phyloP scores from a whole-genome alignment of 1,140 invertebrate species.

The Ostrea edulis region DNA sequence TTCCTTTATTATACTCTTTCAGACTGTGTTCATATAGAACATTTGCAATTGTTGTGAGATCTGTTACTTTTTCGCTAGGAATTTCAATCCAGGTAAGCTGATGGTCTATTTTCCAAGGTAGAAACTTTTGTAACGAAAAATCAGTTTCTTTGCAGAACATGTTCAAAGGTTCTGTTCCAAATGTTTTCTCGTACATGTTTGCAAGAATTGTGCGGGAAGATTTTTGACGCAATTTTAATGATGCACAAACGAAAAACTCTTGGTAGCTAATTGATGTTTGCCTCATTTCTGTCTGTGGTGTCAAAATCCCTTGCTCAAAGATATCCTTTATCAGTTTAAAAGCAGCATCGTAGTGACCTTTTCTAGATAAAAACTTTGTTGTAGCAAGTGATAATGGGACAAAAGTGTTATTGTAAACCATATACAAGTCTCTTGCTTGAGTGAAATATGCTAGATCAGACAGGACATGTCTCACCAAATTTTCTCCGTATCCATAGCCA shows the following conservation, averaged over 20 bases:
- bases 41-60: neutral
- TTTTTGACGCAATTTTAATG: neutral
- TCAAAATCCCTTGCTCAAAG: neutral
- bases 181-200: neutral
- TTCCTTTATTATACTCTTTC: neutral
- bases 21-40: neutral
- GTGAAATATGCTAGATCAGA: neutral
- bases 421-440: neutral
- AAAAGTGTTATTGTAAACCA: neutral
- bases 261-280: neutral
- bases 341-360: neutral
- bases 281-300: neutral
- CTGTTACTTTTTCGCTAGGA: neutral
- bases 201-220: neutral
- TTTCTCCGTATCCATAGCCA: neutral
- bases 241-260: neutral
- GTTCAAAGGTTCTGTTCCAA: neutral
- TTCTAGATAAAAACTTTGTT: neutral
- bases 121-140: neutral
- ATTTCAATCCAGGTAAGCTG: neutral
- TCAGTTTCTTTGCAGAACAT: neutral
- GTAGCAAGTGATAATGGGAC: neutral
- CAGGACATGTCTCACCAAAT: neutral
- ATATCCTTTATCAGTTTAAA: neutral
- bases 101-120: neutral